phyloP scores from a whole-genome alignment of 2,113 vertebrate genomes.

The Climacteris rufus region DNA sequence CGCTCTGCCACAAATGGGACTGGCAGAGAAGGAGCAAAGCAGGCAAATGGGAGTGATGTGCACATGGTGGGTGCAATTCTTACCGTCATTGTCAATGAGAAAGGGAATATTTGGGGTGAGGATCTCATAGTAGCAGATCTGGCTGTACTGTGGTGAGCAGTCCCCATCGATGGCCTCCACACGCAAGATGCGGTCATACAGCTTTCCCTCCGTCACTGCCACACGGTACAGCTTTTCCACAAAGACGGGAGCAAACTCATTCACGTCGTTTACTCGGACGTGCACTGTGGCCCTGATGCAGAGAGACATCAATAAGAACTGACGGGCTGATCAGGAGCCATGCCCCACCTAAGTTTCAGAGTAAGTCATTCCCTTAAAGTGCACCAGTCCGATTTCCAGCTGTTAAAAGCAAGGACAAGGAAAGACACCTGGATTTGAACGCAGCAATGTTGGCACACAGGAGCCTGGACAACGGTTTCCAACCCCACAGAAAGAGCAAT shows the following conservation, averaged over 20 bases:
- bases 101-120: slow-evolving; percentile 95
- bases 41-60: neutral
- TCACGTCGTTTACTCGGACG: slow-evolving; percentile 94
- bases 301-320: neutral
- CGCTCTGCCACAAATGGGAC: neutral
- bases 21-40: neutral
- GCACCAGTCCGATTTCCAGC: neutral
- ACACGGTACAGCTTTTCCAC: slow-evolving; percentile 90
- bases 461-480: neutral
- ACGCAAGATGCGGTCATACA: slow-evolving; percentile 89
- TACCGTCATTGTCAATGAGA: slow-evolving; percentile 95
- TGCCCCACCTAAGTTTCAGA: neutral
- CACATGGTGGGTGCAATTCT: neutral
- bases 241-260: slow-evolving; percentile 96
- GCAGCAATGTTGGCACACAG: neutral
- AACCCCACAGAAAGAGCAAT: neutral
- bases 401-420: neutral
- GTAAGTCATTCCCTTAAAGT: neutral
- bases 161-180: slow-evolving; percentile 95
- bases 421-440: neutral
- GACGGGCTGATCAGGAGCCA: neutral
- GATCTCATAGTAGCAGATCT: slow-evolving; percentile 99
- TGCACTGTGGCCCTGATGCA: slow-evolving; percentile 89
- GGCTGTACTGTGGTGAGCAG: slow-evolving; percentile 97
- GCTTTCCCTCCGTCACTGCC: slow-evolving; percentile 89